These are phyloP conservation scores for Pseudolaguvia tuberculata DNA, from an alignment of 2,113 vertebrate species.

Conservation along the genomic window DNA sequence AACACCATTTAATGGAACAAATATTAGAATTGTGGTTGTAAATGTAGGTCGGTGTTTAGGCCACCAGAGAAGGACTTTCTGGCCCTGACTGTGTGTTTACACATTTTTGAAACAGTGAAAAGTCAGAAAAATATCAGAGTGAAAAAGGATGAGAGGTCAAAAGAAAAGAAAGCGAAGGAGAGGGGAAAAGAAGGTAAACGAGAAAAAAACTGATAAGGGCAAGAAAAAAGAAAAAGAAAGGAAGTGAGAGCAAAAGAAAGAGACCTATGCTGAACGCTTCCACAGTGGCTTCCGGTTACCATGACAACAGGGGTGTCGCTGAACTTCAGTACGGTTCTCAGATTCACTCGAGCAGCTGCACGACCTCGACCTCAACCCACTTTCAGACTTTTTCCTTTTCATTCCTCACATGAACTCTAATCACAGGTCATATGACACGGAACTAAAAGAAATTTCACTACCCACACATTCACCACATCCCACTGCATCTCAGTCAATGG, in stretches of 20 bases:
- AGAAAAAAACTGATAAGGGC: neutral
- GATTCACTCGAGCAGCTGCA: slow-evolving; percentile 44
- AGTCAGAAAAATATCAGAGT: too few relatives aligned
- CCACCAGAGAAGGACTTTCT: too few relatives aligned
- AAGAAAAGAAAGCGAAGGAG: neutral
- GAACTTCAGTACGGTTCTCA: slow-evolving; percentile 30
- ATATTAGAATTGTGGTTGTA: too few relatives aligned
- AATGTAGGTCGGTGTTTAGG: too few relatives aligned
- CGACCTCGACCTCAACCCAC: slow-evolving; percentile 27
- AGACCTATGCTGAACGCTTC: neutral
- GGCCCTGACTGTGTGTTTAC: too few relatives aligned
- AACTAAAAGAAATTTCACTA: neutral
- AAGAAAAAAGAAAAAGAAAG: neutral
- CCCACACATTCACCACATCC: neutral
- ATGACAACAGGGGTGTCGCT: slow-evolving; percentile 25
- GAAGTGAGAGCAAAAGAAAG: neutral
- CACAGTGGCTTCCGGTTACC: slow-evolving; percentile 23
- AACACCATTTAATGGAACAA: too few relatives aligned
- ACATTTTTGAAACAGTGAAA: too few relatives aligned
- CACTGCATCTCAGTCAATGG: neutral
- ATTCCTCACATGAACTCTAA: neutral
- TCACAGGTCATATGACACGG: too few relatives aligned
- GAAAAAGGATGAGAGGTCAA: neutral
- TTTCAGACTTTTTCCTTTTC: neutral
- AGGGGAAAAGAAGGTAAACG: neutral